Evolutionary conservation across 2,113 vertebrate species (phyloP), one percentile per base, ranked within the genome.

Genomic region (Malurus elegans): DNA sequence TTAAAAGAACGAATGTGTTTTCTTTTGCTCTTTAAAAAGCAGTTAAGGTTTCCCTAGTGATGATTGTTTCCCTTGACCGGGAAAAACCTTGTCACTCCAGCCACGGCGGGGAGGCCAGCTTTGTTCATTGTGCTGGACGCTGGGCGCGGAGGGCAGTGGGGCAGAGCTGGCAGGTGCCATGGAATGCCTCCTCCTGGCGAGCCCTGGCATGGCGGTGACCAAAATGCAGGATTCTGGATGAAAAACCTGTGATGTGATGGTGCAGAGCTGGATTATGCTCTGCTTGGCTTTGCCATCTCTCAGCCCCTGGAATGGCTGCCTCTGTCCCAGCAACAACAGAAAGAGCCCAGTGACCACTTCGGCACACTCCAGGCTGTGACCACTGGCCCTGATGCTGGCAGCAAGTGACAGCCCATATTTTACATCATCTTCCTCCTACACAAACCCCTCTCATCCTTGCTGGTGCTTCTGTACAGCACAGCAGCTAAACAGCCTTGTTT

Each of bases 31-130:
- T 97, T 95, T 94, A 70, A 91, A 94, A 75, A 85, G 86, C 62
- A 89, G 88, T 81, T 67, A 91, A 96, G 95, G 96, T 97, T 98
- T 97, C 97, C 96, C 95, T 96, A 95, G 97, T 88, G 97, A 97
- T 91, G 69, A 60, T 92, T 95, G 90, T 87, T 79, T 81, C 93
- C 95, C 86, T 56, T 31, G 40, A 87, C 79, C 90, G 92, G 94
- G 93, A 92, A 96, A 95, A 93, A 83, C 88, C 79, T 65, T 57
- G 86, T 82, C 79, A 84, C 60, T 83, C 31, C 93, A 34, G 61
- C 83, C 40, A 2, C 2, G 5, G 88, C 1, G 3, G 19, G 58
- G 32, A 76, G 32, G 96, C 94, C 95, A 96, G 66, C 95, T 96
- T 97, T 96, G 96, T 97, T 88, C 93, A 93, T 92, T 96, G 96